Conservation (phyloP, 2,888 invertebrate species). For the Malthinus flaveolus region DNA sequence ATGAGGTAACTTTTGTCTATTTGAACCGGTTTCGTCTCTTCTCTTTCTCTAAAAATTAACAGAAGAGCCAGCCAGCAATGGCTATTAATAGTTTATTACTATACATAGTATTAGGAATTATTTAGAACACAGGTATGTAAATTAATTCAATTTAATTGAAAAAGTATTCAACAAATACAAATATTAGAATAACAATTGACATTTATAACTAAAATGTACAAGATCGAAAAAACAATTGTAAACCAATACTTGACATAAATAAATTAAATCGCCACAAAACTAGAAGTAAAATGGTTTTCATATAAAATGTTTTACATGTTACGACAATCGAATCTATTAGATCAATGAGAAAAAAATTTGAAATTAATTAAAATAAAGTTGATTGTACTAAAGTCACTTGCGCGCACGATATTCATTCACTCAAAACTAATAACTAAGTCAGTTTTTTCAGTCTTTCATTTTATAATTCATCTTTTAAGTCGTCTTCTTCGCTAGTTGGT, state of each 20-base stretch:
- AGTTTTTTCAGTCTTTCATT: constrained; percentile 44
- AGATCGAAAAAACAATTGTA: constrained; percentile 36
- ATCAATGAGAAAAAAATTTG: constrained; percentile 10
- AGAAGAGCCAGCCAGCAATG: too few species aligned
- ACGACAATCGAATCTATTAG: background rate
- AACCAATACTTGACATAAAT: constrained; percentile 46
- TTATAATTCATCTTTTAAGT: constrained; percentile 85
- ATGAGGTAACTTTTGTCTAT: too few species aligned
- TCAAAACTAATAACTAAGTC: constrained; percentile 13
- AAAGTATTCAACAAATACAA: constrained; percentile 38
- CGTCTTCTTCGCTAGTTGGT: constrained; percentile 67
- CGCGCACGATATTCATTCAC: constrained; percentile 19
- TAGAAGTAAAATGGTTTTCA: background rate
- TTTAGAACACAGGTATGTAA: background rate
- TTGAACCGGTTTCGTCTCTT: too few species aligned
- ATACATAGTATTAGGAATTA: too few species aligned
- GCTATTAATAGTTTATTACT: too few species aligned
- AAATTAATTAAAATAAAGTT: constrained; percentile 26
- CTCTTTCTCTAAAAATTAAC: too few species aligned
- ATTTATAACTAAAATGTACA: constrained; percentile 30
- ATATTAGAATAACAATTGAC: constrained; percentile 47
- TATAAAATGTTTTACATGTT: constrained; percentile 4
- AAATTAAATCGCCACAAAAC: constrained; percentile 36
- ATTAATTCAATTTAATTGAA: constrained; percentile 20
- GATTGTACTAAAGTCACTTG: constrained; percentile 17